These are phyloP conservation scores for Coregonus suidteri DNA, from an alignment of 2,797 vertebrate genomes.

Conservation along the genomic window DNA sequence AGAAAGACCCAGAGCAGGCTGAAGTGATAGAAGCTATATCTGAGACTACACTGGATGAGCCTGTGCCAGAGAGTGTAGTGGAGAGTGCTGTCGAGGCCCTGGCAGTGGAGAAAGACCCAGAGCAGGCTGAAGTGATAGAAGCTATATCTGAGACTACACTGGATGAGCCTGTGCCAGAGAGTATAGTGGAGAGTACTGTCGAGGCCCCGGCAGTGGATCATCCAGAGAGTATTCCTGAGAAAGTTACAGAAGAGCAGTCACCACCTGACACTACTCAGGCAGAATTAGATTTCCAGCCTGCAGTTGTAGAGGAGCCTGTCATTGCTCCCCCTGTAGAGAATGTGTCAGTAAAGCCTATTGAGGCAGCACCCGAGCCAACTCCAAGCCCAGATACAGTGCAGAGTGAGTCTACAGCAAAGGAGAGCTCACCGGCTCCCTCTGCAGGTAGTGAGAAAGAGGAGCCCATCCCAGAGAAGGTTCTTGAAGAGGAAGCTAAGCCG, in stretches of 20 bases:
- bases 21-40: slow-evolving; percentile 4
- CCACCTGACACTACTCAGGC: slow-evolving; percentile 13
- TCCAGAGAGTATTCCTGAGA: slow-evolving; percentile 40
- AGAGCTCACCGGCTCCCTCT: slow-evolving; percentile 18
- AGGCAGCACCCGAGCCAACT: slow-evolving; percentile 44
- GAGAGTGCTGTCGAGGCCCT: slow-evolving; percentile 31
- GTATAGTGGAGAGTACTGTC: slow-evolving; percentile 33
- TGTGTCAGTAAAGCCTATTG: slow-evolving; percentile 40
- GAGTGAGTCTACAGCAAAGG: slow-evolving; percentile 31
- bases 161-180: slow-evolving; percentile 38
- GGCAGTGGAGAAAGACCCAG: slow-evolving; percentile 35
- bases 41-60: slow-evolving; percentile 8
- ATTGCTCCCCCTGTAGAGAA: slow-evolving; percentile 26
- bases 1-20: too few relatives aligned
- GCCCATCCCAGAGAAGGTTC: slow-evolving; percentile 32
- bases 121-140: background rate
- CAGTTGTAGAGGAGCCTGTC: slow-evolving; percentile 4
- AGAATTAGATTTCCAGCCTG: background rate
- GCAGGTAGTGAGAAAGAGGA: slow-evolving; percentile 45
- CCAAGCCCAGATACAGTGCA: slow-evolving; percentile 34
- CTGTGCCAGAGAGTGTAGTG: slow-evolving; percentile 39
- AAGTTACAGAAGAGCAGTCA: slow-evolving; percentile 38
- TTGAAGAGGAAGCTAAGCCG: slow-evolving; percentile 40
- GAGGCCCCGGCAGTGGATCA: background rate
- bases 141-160: background rate